Percentiles rank a stretch among this genome's conserved stretches.
Conservation (phyloP, 2,888 invertebrate genomes). For the Tachina lurida region DNA sequence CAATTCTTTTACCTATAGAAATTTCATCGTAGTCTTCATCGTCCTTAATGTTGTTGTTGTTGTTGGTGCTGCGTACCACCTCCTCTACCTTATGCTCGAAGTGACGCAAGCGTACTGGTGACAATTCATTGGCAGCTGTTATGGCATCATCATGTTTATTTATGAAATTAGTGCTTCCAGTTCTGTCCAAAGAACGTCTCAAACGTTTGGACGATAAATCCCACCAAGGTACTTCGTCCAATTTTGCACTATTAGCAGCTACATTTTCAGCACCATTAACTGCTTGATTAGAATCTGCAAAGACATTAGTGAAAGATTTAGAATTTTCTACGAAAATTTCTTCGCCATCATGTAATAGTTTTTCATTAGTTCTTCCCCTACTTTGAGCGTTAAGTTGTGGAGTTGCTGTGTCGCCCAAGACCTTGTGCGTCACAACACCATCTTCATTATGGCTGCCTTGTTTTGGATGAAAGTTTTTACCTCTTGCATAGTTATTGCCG, state of each 20-base stretch:
- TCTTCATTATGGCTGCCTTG: conserved; percentile 34
- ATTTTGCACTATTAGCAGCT: conserved; percentile 32
- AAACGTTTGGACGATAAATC: conserved; percentile 73
- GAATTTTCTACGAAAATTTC: conserved; percentile 44
- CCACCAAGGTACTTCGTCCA: conserved; percentile 77
- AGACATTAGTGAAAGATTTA: conserved; percentile 42
- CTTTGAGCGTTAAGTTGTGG: conserved; percentile 8
- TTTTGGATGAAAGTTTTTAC: conserved; percentile 1
- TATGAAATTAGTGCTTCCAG: conserved; percentile 76
- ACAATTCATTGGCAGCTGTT: conserved; percentile 54
- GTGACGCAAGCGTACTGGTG: conserved; percentile 25
- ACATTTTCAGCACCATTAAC: conserved; percentile 19
- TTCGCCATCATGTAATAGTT: conserved; percentile 11
- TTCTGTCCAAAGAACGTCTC: conserved; percentile 67
- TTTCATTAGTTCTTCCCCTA: neutral
- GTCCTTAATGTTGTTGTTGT: neutral
- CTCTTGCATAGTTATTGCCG: conserved; percentile 60
- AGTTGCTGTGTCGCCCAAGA: conserved; percentile 4
- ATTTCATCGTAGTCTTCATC: conserved; percentile 4
- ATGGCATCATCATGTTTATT: conserved; percentile 73
- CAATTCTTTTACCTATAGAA: conserved; percentile 72
- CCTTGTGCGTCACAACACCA: conserved; percentile 74
- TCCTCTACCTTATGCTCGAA: conserved; percentile 63
- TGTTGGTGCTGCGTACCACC: conserved; percentile 41
- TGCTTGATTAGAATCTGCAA: conserved; percentile 70